Percentiles rank a stretch among this genome's conserved stretches.
Evolutionary conservation across 2,113 vertebrate genomes (phyloP).

Genomic region (Epinephelus lanceolatus): DNA sequence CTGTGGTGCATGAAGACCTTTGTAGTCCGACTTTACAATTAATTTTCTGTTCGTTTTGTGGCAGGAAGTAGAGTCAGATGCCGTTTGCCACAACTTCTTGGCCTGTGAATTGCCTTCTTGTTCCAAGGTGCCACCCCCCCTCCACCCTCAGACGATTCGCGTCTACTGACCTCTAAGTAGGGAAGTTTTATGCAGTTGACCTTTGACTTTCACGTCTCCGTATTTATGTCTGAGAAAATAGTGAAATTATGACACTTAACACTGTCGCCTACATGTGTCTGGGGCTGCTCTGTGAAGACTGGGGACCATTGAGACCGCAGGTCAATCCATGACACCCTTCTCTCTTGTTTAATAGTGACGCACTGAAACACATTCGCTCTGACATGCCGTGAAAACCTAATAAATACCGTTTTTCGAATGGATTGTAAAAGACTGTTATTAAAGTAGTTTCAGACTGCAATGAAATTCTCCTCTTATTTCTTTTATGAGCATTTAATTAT

Average conservation of each 20-base stretch:
- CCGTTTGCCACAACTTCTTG: conserved; percentile 62
- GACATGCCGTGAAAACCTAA: conserved; percentile 44
- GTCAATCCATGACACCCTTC: conserved; percentile 59
- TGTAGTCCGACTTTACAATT: conserved; percentile 67
- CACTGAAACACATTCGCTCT: conserved; percentile 39
- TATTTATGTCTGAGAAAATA: conserved; percentile 81
- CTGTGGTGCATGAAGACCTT: conserved; percentile 54
- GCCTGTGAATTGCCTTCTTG: conserved; percentile 82
- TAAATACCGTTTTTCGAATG: conserved; percentile 28
- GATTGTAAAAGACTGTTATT: conserved; percentile 28
- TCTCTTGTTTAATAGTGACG: conserved; percentile 48
- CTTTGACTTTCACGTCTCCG: conserved; percentile 76
- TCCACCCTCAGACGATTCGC: conserved; percentile 28
- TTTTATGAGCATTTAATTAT: conserved; percentile 11
- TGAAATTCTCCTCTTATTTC: conserved; percentile 1
- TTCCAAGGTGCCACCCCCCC: conserved; percentile 58
- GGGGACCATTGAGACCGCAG: conserved; percentile 65
- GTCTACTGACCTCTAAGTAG: conserved; percentile 71
- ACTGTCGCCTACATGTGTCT: conserved; percentile 76
- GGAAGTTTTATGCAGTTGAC: conserved; percentile 83
- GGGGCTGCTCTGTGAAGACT: conserved; percentile 70
- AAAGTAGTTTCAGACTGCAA: conserved; percentile 2
- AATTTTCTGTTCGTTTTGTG: conserved; percentile 70
- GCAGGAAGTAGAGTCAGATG: conserved; percentile 71
- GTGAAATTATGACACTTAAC: conserved; percentile 81